A percentile compares a stretch with the other conserved stretches of the same genome.
phyloP scores from a whole-genome alignment of 2,797 vertebrate genomes.

The Protosalanx chinensis region DNA sequence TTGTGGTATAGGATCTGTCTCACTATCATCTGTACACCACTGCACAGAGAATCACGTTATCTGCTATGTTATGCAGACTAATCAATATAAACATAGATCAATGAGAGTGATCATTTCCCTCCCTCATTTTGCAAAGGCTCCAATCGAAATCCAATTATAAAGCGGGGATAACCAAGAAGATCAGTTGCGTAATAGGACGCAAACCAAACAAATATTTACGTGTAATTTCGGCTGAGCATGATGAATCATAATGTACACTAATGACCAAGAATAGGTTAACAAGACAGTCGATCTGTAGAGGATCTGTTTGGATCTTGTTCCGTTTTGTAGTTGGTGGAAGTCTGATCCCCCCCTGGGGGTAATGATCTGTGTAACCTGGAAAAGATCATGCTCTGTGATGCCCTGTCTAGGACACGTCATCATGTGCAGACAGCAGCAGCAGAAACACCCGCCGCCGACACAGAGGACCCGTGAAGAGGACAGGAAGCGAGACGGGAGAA shows the following conservation, averaged over 20 bases:
- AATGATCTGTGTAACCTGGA: slow-evolving; percentile 18
- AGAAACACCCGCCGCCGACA: background rate
- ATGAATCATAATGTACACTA: background rate
- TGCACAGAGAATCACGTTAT: slow-evolving; percentile 49
- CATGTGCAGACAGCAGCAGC: background rate
- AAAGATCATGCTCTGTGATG: slow-evolving; percentile 1
- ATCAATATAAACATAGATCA: slow-evolving; percentile 64
- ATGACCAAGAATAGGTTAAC: background rate
- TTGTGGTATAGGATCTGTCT: slow-evolving; percentile 3
- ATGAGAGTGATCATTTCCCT: slow-evolving; percentile 67
- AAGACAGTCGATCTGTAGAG: background rate
- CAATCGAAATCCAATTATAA: slow-evolving; percentile 74
- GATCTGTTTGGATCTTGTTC: background rate
- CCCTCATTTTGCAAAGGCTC: slow-evolving; percentile 59
- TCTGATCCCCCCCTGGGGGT: background rate
- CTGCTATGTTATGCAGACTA: slow-evolving; percentile 62
- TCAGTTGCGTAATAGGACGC: slow-evolving; percentile 39
- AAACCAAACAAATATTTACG: background rate
- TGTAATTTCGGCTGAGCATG: background rate
- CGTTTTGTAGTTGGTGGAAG: background rate
- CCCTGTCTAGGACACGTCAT: background rate
- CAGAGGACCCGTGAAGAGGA: background rate
- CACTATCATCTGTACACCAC: slow-evolving; percentile 39
- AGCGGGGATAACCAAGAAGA: slow-evolving; percentile 35
- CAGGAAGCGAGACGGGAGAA: background rate